These are phyloP conservation scores for Trichogramma dendrolimi DNA, from an alignment of 2,888 invertebrate genomes.

Conservation along the genomic window DNA sequence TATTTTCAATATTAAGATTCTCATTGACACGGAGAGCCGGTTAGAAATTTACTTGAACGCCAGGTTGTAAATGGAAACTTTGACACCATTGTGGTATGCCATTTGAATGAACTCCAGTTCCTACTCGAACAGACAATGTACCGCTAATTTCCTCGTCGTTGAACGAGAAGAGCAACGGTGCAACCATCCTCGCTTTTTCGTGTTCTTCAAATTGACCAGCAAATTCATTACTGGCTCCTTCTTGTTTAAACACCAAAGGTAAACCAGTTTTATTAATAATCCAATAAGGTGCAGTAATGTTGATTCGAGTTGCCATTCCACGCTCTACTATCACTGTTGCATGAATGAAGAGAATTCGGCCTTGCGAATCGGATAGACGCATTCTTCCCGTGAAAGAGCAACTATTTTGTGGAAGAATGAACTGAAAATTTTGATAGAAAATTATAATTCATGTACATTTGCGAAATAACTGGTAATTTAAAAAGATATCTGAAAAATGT, in stretches of 20 bases:
- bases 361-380: conserved; percentile 69
- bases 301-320: conserved; percentile 64
- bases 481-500: conserved; percentile 26
- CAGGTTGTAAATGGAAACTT: conserved; percentile 79
- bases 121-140: conserved; percentile 73
- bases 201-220: conserved; percentile 93
- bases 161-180: conserved; percentile 90
- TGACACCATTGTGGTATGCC: conserved; percentile 73
- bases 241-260: conserved; percentile 92
- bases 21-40: background rate
- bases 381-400: conserved; percentile 65
- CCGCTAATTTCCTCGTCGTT: conserved; percentile 83
- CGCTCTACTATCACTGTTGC: conserved; percentile 61
- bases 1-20: background rate
- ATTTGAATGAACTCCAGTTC: conserved; percentile 60
- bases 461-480: background rate
- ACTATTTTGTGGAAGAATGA: conserved; percentile 43
- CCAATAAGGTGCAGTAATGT: conserved; percentile 86
- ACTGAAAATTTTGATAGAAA: conserved; percentile 27
- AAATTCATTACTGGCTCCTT: conserved; percentile 70
- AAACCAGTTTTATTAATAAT: conserved; percentile 92
- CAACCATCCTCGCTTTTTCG: conserved; percentile 87
- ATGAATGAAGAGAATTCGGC: conserved; percentile 71
- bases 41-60: conserved; percentile 59
- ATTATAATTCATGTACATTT: background rate